Conservation (phyloP, 2,888 invertebrate genomes). For the Acronicta psi region DNA sequence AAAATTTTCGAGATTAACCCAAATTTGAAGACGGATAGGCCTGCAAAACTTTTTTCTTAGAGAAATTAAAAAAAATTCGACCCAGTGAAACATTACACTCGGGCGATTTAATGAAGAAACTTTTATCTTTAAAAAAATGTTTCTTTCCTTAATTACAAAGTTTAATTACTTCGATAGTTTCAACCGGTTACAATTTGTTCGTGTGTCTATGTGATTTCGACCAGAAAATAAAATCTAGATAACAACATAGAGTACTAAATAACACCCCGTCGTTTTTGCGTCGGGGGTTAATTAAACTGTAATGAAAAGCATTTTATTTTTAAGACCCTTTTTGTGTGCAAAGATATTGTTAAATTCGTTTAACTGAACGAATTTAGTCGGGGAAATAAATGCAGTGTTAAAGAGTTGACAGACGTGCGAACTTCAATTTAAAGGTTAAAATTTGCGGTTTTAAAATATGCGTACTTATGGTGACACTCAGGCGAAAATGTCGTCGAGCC, state of each 20-base stretch:
- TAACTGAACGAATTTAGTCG: not conserved
- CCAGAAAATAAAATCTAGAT: not conserved
- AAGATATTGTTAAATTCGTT: not conserved
- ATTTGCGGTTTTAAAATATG: too few species aligned
- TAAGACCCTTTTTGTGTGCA: not conserved
- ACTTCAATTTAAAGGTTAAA: too few species aligned
- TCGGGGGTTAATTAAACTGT: too few species aligned
- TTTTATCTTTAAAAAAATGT: slow-evolving; percentile 20
- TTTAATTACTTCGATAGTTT: slow-evolving; percentile 22
- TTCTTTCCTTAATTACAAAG: slow-evolving; percentile 19
- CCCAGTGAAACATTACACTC: slow-evolving; percentile 29
- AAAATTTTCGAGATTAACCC: not conserved
- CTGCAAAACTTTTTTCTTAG: slow-evolving; percentile 14
- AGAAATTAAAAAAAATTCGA: slow-evolving; percentile 3
- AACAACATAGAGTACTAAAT: not conserved
- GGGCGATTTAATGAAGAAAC: slow-evolving; percentile 36
- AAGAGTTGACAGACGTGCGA: too few species aligned
- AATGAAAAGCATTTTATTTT: slow-evolving; percentile 1
- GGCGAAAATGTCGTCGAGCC: too few species aligned
- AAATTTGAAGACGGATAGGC: not conserved
- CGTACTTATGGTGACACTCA: too few species aligned
- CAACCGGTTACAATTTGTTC: slow-evolving; percentile 8
- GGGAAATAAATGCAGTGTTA: not conserved
- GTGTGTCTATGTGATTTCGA: not conserved
- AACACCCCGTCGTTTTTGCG: too few species aligned